Base-by-base conservation (phyloP, 2,113 vertebrate genomes). In the Myrmecophaga tridactyla region DNA sequence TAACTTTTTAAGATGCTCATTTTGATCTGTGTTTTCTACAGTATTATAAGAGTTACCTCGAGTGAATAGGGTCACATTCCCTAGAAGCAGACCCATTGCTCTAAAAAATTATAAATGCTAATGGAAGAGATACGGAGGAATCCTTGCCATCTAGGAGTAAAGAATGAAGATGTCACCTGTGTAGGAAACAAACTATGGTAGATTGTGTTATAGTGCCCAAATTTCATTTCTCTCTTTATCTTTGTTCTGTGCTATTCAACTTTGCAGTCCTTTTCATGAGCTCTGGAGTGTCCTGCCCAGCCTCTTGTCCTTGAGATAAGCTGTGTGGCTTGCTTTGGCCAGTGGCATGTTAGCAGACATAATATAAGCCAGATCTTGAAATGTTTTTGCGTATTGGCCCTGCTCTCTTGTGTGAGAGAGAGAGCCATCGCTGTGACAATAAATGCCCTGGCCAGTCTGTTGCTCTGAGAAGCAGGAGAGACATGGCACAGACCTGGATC, bases 1-100 rank as follows among this genome's bases (percentile, higher is more conserved):
- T 78, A 82, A 82, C 29, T 65, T 85, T 62, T 25, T 62, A 58
- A 31, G 70, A 92, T 76, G 69, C 36, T 72, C 41, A 77, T 63
- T 92, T 84, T 81, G 95, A 95, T 70, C 58, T 88, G 75, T 77
- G 25, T 73, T 96, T 90, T 78, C n/a, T 93, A 21, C 14, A 80
- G 25, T 90, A 39, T 29, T 69, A 21, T 67, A 62, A 90, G 80
- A 92, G n/a, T 65, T 94, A 85, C 81, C 53, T 95, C 65, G 88
- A 87, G 27, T 73, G 63, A 62, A 86, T 83, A 46, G 36, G 63
- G 62, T 90, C 70, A 77, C 7, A 70, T 80, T 86, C 63, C 85
- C 90, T 80, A 56, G 41, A 83, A 91, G 21, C 53, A 75, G 31
- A 25, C 2, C 4, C 41, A 89, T 87, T 75, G 73, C 72, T 93